These are phyloP conservation scores for Drusus annulatus DNA, from an alignment of 1,140 invertebrate species.

Conservation along the genomic window DNA sequence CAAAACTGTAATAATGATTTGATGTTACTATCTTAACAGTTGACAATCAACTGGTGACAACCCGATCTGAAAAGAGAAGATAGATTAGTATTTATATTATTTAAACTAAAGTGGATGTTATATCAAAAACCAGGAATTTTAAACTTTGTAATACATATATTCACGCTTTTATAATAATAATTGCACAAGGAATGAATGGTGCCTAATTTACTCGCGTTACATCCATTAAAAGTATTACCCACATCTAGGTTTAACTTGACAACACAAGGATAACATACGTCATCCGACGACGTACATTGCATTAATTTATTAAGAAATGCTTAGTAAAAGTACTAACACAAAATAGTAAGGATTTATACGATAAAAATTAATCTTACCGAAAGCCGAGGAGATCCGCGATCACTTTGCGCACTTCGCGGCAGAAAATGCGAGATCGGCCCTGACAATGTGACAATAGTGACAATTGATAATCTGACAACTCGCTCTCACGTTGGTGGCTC, in stretches of 20 bases:
- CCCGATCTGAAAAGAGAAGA: constrained; percentile 31
- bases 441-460: background rate
- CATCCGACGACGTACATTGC: too few relatives aligned
- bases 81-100: background rate
- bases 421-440: constrained; percentile 13
- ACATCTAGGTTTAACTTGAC: constrained; percentile 10
- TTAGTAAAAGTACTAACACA: background rate
- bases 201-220: constrained; percentile 15
- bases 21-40: constrained; percentile 18
- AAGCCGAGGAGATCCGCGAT: background rate
- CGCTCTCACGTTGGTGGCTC: too few relatives aligned
- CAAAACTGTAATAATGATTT: constrained; percentile 13
- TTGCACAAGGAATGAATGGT: constrained; percentile 8
- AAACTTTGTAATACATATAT: constrained; percentile 1
- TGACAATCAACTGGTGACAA: constrained; percentile 39
- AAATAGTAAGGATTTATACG: background rate
- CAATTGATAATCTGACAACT: too few relatives aligned
- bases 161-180: constrained; percentile 1
- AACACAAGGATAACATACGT: background rate
- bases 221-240: background rate
- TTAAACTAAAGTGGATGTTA: background rate
- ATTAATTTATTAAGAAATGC: background rate
- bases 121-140: background rate
- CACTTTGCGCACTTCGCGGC: constrained; percentile 28
- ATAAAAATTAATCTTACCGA: constrained; percentile 24